These are phyloP conservation scores for Linyphia triangularis DNA, from an alignment of 2,888 invertebrate species.

Conservation along the genomic window DNA sequence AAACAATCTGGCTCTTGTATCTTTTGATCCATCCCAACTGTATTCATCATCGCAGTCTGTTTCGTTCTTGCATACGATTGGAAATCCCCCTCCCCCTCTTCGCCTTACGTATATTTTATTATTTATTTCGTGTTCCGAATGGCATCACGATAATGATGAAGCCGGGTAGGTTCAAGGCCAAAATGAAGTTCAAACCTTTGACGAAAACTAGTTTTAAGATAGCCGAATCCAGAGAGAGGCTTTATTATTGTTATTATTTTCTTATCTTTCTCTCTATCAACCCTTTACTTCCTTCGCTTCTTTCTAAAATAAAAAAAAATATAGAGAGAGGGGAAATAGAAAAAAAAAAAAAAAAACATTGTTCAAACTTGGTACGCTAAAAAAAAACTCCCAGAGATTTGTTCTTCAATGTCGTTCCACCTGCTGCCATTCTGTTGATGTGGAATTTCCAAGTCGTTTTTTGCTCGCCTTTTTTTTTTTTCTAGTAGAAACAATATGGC, in stretches of 20 bases:
- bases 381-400: neutral
- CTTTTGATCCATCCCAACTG: neutral
- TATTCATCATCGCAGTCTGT: neutral
- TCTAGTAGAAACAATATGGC: slow-evolving; percentile 45
- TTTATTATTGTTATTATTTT: slow-evolving; percentile 10
- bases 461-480: neutral
- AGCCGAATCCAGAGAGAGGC: neutral
- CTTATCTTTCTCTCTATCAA: neutral
- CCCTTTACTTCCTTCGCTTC: slow-evolving; percentile 5
- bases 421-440: slow-evolving; percentile 19
- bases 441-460: neutral
- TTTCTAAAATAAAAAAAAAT: slow-evolving; percentile 4
- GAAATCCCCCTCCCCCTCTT: neutral
- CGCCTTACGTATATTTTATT: slow-evolving; percentile 16
- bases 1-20: neutral
- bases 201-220: slow-evolving; percentile 23
- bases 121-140: slow-evolving; percentile 45
- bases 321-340: slow-evolving; percentile 1
- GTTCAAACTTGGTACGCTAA: neutral
- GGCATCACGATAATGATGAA: slow-evolving; percentile 45
- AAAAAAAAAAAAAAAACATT: neutral
- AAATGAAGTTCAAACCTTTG: slow-evolving; percentile 47
- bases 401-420: slow-evolving; percentile 7
- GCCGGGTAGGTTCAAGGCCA: slow-evolving; percentile 58
- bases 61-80: neutral